These are phyloP conservation scores for Heliocidaris tuberculata DNA, from an alignment of 35 echinoderm and acorn worm genomes.

Conservation along the genomic window DNA sequence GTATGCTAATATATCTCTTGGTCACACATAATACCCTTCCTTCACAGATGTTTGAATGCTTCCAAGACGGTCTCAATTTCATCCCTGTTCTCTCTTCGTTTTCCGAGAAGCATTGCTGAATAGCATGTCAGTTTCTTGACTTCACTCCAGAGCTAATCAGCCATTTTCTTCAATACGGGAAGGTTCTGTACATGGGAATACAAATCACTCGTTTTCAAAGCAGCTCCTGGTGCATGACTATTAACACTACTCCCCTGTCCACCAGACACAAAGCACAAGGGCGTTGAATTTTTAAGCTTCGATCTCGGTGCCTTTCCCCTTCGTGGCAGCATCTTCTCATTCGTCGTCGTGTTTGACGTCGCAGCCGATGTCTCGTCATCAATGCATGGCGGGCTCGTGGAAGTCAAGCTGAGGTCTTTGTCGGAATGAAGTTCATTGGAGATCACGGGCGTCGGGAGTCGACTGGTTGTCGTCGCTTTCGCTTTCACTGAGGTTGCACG, in stretches of 20 bases:
- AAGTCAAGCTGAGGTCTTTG: neutral
- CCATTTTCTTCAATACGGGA: neutral
- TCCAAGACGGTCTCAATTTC: too few relatives aligned
- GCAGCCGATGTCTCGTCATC: neutral
- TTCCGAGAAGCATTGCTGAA: neutral
- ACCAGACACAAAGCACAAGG: neutral
- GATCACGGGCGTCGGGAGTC: neutral
- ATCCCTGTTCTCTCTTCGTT: too few relatives aligned
- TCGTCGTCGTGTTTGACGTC: neutral
- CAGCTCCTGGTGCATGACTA: neutral
- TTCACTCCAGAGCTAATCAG: neutral
- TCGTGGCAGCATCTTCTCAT: neutral
- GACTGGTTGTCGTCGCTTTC: neutral
- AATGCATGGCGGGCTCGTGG: neutral
- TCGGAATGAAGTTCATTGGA: neutral
- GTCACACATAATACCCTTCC: neutral
- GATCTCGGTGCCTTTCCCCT: neutral
- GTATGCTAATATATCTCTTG: neutral
- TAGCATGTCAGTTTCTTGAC: neutral
- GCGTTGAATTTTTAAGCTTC: neutral
- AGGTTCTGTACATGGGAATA: conserved; percentile 6
- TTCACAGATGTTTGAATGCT: neutral
- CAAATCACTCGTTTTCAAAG: neutral
- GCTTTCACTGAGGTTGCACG: neutral
- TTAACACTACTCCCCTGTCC: neutral